Evolutionary conservation across 2,113 vertebrate species (phyloP).

Genomic region (Strix uralensis): DNA sequence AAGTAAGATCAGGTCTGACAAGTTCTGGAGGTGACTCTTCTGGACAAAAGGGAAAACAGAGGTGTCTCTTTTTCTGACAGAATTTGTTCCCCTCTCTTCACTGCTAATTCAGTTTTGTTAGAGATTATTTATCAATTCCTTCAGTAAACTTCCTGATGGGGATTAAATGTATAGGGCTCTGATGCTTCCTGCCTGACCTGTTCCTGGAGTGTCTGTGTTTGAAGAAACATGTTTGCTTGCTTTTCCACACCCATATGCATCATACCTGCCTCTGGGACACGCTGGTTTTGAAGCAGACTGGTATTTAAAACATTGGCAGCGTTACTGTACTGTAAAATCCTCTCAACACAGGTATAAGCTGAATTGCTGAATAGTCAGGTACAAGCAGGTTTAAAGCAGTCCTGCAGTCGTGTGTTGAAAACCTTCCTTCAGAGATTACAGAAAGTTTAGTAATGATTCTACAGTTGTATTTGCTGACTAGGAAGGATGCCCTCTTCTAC

Average conservation of each 20-base stretch:
- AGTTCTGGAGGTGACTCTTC: not conserved
- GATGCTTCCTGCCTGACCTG: slow-evolving; percentile 12
- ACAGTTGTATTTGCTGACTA: not conserved
- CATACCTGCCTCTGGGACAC: not conserved
- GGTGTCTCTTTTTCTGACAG: not conserved
- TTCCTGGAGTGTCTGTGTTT: not conserved
- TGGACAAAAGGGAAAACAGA: not conserved
- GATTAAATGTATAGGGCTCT: not conserved
- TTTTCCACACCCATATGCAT: slow-evolving; percentile 2
- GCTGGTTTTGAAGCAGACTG: not conserved
- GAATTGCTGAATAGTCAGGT: not conserved
- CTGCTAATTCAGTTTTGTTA: not conserved
- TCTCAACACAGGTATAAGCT: not conserved
- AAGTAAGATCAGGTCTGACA: not conserved
- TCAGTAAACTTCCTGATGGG: not conserved
- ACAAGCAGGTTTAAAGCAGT: not conserved
- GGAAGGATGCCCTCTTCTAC: not conserved
- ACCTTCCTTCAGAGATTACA: not conserved
- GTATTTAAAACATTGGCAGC: not conserved
- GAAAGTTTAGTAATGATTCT: not conserved
- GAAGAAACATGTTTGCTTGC: not conserved
- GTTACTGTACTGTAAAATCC: not conserved
- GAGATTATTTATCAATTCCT: not conserved
- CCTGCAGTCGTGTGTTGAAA: not conserved
- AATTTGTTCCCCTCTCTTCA: not conserved